Conservation (phyloP, 2,797 vertebrate genomes). For the Macropus fuliginosus region DNA sequence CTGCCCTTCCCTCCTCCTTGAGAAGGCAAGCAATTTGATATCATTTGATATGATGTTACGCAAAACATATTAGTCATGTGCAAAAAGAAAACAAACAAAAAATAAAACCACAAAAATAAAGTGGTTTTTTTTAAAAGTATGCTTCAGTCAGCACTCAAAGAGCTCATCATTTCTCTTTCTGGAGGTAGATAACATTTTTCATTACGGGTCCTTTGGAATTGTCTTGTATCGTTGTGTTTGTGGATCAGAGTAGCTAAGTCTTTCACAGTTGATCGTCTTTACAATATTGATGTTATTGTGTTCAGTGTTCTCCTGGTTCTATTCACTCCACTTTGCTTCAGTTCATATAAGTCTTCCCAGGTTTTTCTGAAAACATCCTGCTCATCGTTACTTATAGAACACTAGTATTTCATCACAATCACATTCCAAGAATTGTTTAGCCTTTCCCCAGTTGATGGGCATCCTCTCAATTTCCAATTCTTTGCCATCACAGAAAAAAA, state of each 20-base stretch:
- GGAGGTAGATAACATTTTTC: not conserved
- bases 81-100: not conserved
- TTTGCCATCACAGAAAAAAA: not conserved
- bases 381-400: not conserved
- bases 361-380: not conserved
- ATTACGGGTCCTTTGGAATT: not conserved
- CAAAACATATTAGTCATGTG: not conserved
- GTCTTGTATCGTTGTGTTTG: not conserved
- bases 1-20: not conserved
- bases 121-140: not conserved
- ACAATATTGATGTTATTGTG: not conserved
- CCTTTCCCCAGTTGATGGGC: not conserved
- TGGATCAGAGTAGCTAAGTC: not conserved
- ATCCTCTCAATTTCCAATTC: not conserved
- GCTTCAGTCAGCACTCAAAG: not conserved
- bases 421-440: not conserved
- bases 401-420: not conserved
- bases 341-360: not conserved
- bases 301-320: not conserved
- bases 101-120: not conserved
- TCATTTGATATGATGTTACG: not conserved
- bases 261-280: not conserved
- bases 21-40: not conserved
- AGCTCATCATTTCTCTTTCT: not conserved
- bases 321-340: not conserved